Evolutionary conservation across 92 coral and sea anemone species (phyloP), one percentile per base, ranked within the genome.

Genomic region (Zoanthus sociatus): DNA sequence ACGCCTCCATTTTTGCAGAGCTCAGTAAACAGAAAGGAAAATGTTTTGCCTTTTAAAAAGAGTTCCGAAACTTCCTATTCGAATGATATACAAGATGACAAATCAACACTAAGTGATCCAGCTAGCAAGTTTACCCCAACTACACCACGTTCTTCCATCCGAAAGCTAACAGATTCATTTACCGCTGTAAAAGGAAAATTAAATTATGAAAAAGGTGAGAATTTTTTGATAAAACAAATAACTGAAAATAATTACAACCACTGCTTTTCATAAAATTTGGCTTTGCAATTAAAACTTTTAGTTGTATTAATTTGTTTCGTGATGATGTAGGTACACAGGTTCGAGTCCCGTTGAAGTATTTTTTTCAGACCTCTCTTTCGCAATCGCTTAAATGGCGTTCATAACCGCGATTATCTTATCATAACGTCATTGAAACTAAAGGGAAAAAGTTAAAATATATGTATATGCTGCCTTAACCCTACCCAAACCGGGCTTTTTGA

Each of bases 81-180:
- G n/a, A 69, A 69, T 30, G 45, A 14, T 33, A 46, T 32, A 16
- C 12, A 81, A 32, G 77, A 32, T 48, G 46, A 61, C 14, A 76
- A 47, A 16, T 87, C 91, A 8, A 93, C 78, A 84, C 87, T 93
- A 1, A 91, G 79, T 44, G 94, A 91, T 47, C 61, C 78, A 42
- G 81, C 81, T 32, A 79, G n/a, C 61, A 91, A 61, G 46, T 91
- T 91, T 20, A 86, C 89, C 71, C 94, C 94, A 1, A 91, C 94
- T 18, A 89, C 86, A 48, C 53, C 93, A 9, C 77, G 89, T 7
- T 92, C 93, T 42, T 58, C 79, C 47, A 87, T 83, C 53, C 33
- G 75, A 45, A 79, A 33, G 70, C 42, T 54, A 0, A 33, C 26
- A 71, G 71, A 37, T 17, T 12, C 68, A 12, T n/a, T 18, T 5